Evolutionary conservation across 2,797 vertebrate genomes (phyloP).

Genomic region (Phoebastria nigripes): DNA sequence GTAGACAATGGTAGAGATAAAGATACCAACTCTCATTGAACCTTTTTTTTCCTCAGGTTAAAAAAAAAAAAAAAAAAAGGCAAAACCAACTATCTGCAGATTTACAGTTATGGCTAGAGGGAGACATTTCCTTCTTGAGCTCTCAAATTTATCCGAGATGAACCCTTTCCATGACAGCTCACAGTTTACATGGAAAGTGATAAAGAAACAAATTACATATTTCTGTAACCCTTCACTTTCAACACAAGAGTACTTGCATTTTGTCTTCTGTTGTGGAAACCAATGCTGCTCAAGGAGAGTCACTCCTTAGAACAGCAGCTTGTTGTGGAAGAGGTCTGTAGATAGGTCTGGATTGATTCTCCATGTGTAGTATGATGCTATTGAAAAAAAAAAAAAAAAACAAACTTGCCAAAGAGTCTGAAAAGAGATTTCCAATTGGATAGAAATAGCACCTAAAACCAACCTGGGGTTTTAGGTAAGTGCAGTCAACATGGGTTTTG

Average conservation of each 20-base stretch:
- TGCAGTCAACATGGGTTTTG: not conserved
- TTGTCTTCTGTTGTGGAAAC: not conserved
- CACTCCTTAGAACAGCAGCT: not conserved
- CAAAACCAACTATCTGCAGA: not conserved
- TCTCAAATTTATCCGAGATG: not conserved
- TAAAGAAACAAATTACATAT: not conserved
- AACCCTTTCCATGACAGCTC: not conserved
- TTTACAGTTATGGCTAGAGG: not conserved
- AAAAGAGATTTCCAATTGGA: not conserved
- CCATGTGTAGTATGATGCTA: not conserved
- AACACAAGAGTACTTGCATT: not conserved
- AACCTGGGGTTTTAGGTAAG: not conserved
- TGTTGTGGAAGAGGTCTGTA: not conserved
- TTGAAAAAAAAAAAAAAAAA: not conserved
- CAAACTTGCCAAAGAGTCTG: not conserved
- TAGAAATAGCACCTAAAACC: not conserved
- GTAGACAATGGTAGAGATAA: not conserved
- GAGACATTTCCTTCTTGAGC: not conserved
- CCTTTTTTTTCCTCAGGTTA: not conserved
- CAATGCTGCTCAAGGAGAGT: not conserved
- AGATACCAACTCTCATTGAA: not conserved
- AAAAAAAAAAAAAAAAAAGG: not conserved
- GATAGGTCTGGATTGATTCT: not conserved
- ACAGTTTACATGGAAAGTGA: not conserved
- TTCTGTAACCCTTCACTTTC: not conserved